These are phyloP conservation scores for Lethrus apterus DNA, from an alignment of 1,140 invertebrate genomes.

Conservation along the genomic window DNA sequence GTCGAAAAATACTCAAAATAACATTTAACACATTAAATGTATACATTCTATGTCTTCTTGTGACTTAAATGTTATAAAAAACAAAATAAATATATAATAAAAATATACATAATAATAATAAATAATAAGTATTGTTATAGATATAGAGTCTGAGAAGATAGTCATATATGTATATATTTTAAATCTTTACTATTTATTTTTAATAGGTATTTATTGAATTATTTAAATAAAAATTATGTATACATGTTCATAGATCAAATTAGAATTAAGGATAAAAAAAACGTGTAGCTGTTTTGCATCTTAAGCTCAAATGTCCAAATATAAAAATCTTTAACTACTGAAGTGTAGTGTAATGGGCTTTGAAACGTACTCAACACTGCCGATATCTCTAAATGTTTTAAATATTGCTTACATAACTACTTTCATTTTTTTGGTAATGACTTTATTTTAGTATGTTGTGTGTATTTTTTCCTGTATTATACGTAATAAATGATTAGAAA, in stretches of 20 bases:
- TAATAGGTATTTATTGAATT: conserved; percentile 18
- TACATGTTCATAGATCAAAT: conserved; percentile 4
- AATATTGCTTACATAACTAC: conserved; percentile 9
- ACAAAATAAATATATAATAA: conserved; percentile 17
- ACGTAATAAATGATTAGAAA: conserved; percentile 20
- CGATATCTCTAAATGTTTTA: conserved; percentile 30
- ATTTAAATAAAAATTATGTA: conserved; percentile 8
- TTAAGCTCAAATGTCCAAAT: conserved; percentile 33
- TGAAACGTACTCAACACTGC: conserved; percentile 34
- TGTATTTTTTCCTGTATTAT: conserved; percentile 25
- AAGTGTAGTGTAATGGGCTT: conserved; percentile 31
- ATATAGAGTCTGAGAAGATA: conserved; percentile 24
- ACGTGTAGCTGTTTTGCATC: conserved; percentile 26
- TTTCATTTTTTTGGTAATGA: conserved; percentile 27
- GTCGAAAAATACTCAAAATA: conserved; percentile 11
- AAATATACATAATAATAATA: conserved; percentile 18
- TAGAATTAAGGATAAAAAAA: conserved; percentile 14
- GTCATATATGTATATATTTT: conserved; percentile 27
- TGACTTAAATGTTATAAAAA: conserved; percentile 25
- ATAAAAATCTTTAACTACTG: conserved; percentile 22
- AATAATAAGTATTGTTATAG: conserved; percentile 25
- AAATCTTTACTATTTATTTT: conserved; percentile 21
- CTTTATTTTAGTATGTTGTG: conserved; percentile 29
- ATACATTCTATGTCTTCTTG: conserved; percentile 24
- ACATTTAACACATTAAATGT: conserved; percentile 20